Percentiles rank a stretch among this genome's conserved stretches.
phyloP scores from a whole-genome alignment of 64 coral and sea anemone species.

The Astreopora myriophthalma region DNA sequence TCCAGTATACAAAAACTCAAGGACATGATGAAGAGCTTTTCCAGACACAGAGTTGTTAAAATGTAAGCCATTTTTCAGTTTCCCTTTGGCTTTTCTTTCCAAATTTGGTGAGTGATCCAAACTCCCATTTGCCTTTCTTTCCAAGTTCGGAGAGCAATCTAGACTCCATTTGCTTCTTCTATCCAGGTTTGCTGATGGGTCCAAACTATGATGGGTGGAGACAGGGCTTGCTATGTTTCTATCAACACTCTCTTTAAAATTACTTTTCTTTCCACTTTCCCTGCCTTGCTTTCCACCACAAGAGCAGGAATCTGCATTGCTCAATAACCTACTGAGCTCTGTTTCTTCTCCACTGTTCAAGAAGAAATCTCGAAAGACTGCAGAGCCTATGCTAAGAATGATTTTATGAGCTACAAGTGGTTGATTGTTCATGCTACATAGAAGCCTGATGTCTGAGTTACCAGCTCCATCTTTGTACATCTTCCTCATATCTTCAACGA shows the following conservation, averaged over 20 bases:
- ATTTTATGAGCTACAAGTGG: constrained; percentile 45
- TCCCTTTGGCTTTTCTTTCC: constrained; percentile 6
- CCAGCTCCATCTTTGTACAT: not conserved
- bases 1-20: constrained; percentile 52
- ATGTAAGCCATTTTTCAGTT: constrained; percentile 2
- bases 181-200: not conserved
- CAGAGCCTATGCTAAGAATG: constrained; percentile 40
- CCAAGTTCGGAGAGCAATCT: not conserved
- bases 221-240: not conserved
- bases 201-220: not conserved
- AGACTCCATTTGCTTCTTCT: too few species aligned
- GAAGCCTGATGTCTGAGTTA: constrained; percentile 33
- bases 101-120: not conserved
- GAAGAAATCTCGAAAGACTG: constrained; percentile 34
- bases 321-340: constrained; percentile 11
- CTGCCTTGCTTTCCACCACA: not conserved
- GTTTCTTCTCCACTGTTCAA: not conserved
- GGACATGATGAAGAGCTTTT: constrained; percentile 13
- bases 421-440: not conserved
- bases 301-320: constrained; percentile 7
- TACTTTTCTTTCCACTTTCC: not conserved
- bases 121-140: not conserved
- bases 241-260: not conserved
- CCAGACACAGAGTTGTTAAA: constrained; percentile 28
- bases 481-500: constrained; percentile 51